Percentiles rank a stretch among this genome's conserved stretches.
phyloP scores from a whole-genome alignment of 1,140 invertebrate genomes.

The Drosophila mauritiana region DNA sequence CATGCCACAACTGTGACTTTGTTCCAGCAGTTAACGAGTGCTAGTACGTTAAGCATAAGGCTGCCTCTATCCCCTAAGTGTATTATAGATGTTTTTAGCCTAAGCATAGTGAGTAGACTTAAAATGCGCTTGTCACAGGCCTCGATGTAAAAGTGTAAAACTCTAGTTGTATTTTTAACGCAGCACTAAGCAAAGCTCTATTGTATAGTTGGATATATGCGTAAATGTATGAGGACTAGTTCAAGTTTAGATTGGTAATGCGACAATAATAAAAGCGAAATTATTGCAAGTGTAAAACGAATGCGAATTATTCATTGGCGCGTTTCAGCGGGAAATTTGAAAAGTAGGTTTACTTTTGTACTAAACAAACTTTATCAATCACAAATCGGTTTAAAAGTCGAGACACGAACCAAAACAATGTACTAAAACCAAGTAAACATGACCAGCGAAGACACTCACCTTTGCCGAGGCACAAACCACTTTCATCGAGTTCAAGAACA shows the following conservation, averaged over 20 bases:
- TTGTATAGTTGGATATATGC: constrained; percentile 72
- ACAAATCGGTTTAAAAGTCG: no score
- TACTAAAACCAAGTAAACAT: not conserved
- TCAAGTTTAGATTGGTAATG: constrained; percentile 80
- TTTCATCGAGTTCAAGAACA: no score
- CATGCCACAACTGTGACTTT: constrained; percentile 61
- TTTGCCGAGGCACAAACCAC: no score
- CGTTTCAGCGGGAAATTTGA: not conserved
- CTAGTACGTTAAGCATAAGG: constrained; percentile 50
- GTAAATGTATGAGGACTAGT: constrained; percentile 52
- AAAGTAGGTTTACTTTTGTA: not conserved
- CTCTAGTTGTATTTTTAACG: constrained; percentile 58
- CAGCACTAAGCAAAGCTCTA: constrained; percentile 68
- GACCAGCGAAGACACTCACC: not conserved
- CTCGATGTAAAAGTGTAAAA: constrained; percentile 29
- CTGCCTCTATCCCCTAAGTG: constrained; percentile 57
- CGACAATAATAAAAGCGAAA: constrained; percentile 81
- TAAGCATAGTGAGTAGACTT: constrained; percentile 24
- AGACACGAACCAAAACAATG: no score
- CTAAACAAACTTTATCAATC: no score
- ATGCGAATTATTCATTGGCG: not conserved
- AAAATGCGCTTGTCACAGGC: constrained; percentile 8
- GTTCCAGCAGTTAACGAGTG: constrained; percentile 46
- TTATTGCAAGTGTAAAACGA: constrained; percentile 46
- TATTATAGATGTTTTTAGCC: constrained; percentile 67